These are phyloP conservation scores for Eclectus roratus DNA, from an alignment of 2,113 vertebrate genomes.

Conservation along the genomic window DNA sequence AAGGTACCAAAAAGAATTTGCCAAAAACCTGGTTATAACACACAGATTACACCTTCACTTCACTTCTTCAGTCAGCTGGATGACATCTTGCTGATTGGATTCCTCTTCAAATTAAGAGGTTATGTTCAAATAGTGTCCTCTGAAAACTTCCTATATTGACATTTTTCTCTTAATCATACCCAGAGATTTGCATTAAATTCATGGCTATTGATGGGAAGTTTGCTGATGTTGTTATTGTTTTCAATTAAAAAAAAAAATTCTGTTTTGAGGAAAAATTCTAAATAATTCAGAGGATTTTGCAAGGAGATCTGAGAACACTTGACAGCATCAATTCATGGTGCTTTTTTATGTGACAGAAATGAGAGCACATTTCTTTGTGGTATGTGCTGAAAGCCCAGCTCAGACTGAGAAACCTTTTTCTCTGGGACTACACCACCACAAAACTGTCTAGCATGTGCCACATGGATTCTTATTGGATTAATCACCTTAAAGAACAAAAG, in stretches of 20 bases:
- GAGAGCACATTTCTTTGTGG: not conserved
- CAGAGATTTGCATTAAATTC: not conserved
- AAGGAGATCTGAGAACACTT: not conserved
- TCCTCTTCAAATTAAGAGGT: not conserved
- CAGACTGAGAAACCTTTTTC: not conserved
- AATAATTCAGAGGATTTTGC: not conserved
- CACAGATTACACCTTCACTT: not conserved
- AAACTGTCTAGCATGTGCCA: not conserved
- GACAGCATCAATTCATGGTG: not conserved
- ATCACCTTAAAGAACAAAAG: not conserved
- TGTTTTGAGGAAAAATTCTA: not conserved
- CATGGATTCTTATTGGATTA: not conserved
- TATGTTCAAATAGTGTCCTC: not conserved
- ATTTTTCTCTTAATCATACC: not conserved
- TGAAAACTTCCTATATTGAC: not conserved
- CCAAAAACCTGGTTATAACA: not conserved
- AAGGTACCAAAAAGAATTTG: not conserved
- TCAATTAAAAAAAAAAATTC: not conserved
- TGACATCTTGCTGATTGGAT: not conserved
- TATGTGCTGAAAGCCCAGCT: not conserved
- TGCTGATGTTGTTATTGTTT: not conserved
- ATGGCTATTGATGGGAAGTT: not conserved
- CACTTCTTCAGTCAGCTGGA: not conserved
- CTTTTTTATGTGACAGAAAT: not conserved
- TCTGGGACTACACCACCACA: not conserved